Percentiles rank a stretch among this genome's conserved stretches.
phyloP scores from a whole-genome alignment of 2,888 invertebrate genomes.

The Sturmia bella region DNA sequence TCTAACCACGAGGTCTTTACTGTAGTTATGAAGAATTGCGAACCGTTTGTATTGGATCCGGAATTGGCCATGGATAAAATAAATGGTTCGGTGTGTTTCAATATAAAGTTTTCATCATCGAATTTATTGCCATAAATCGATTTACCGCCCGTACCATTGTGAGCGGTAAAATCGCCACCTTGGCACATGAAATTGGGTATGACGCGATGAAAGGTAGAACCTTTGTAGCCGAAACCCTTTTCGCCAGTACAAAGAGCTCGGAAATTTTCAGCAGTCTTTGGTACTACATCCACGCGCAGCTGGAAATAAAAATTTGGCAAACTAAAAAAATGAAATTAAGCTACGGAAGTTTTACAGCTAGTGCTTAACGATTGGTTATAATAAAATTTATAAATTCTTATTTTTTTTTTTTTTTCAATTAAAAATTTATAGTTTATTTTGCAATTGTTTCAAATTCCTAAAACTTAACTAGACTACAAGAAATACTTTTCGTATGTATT shows the following conservation, averaged over 20 bases:
- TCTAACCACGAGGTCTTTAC: conserved; percentile 96
- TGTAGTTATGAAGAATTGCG: conserved; percentile 97
- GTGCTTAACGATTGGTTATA: neutral
- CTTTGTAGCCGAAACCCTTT: conserved; percentile 95
- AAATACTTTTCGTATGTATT: neutral
- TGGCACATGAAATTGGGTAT: conserved; percentile 99
- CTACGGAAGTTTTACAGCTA: neutral
- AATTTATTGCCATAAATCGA: conserved; percentile 98
- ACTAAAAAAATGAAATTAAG: conserved; percentile 4
- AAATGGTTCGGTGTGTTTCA: conserved; percentile 96
- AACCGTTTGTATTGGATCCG: conserved; percentile 96
- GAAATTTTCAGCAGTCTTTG: conserved; percentile 98
- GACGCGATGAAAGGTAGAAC: conserved; percentile 95
- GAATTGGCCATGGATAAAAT: conserved; percentile 97
- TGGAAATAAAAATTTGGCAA: conserved; percentile 82
- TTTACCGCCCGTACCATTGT: conserved; percentile 97
- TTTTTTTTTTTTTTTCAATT: too few species aligned
- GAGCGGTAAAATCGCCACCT: conserved; percentile 96
- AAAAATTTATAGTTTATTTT: too few species aligned
- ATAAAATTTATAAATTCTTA: neutral
- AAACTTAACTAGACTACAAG: too few species aligned
- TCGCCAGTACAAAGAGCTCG: conserved; percentile 97
- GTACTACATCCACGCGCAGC: conserved; percentile 93
- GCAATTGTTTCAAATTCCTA: too few species aligned
- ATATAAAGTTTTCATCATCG: conserved; percentile 96